Base-by-base conservation (phyloP, 2,113 vertebrate species). In the Emydocephalus ijimae region DNA sequence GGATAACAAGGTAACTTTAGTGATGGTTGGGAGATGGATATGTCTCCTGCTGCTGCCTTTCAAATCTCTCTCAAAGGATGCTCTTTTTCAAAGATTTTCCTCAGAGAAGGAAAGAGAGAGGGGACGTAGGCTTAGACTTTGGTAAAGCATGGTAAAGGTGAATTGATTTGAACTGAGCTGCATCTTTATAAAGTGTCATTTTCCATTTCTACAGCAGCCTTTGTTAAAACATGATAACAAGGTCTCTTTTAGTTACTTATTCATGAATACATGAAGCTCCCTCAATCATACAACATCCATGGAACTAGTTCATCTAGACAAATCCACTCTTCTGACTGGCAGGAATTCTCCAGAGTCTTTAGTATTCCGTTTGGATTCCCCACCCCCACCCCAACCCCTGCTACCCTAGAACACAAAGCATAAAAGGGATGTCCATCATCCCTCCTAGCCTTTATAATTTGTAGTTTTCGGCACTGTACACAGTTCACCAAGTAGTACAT, bases 131-230 rank as follows among this genome's bases (percentile, higher is more conserved):
- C 23, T 85, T n/a, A 89, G 26, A 85, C 29, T 34, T 34, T 69
- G 12, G 64, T 69, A n/a, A 69, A 69, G 64, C 29, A n/a, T 50
- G 69, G 29, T 43, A 14, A 45, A 39, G 39, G 74, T 20, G 3
- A 56, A 91, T 29, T n/a, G 88, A 89, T 88, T 34, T 74, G 34
- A 91, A 92, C 9, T 87, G 57, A 39, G 26, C 43, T 48, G 11
- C 10, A 20, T 54, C 34, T 91, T 5, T 39, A 90, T 92, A 81
- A 94, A 93, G 10, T 39, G 81, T 20, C 56, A 15, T 4, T 91
- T 54, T 56, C 57, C 23, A 88, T 93, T 52, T 89, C 26, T 90
- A 92, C 89, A 26, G 0, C 52, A 5, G 11, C 12, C 48, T 90
- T 81, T 34, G 11, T 24, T 7, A 5, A 91, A 93, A 54, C 0